Percentiles rank a stretch among this genome's conserved stretches.
phyloP scores from a whole-genome alignment of 2,113 vertebrate species.

The Hystrix brachyura region DNA sequence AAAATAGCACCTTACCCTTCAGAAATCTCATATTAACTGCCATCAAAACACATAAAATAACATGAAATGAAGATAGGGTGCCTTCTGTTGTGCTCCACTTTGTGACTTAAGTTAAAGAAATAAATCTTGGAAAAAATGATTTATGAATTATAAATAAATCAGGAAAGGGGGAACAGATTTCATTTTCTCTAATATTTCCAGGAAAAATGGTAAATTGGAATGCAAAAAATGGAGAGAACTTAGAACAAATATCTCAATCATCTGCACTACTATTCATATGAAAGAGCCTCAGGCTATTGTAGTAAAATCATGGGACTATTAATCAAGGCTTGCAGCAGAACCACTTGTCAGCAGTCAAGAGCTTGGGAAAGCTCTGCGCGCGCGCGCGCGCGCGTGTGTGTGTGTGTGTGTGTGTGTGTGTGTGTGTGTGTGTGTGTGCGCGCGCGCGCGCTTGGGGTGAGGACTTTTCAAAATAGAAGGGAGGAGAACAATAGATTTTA shows the following conservation, averaged over 20 bases:
- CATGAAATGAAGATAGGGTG: conserved; percentile 60
- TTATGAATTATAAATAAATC: conserved; percentile 73
- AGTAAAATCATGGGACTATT: conserved; percentile 35
- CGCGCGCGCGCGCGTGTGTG: background rate
- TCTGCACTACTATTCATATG: background rate
- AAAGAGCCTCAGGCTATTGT: conserved; percentile 13
- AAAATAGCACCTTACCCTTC: conserved; percentile 74
- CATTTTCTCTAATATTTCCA: conserved; percentile 65
- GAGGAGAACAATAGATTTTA: background rate
- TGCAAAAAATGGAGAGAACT: background rate
- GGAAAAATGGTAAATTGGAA: conserved; percentile 50
- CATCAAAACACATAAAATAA: conserved; percentile 70
- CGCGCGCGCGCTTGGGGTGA: background rate
- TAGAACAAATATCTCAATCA: background rate
- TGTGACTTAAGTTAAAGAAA: conserved; percentile 58
- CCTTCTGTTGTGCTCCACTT: conserved; percentile 76
- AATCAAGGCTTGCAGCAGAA: conserved; percentile 40
- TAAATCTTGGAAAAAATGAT: conserved; percentile 67
- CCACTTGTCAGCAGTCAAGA: background rate
- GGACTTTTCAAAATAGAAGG: background rate
- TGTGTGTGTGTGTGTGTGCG: background rate
- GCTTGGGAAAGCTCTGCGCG: background rate
- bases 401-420: background rate
- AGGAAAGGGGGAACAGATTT: conserved; percentile 20
- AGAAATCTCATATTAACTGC: conserved; percentile 65